Conservation (phyloP, 2,113 vertebrate species). For the Grus americana region DNA sequence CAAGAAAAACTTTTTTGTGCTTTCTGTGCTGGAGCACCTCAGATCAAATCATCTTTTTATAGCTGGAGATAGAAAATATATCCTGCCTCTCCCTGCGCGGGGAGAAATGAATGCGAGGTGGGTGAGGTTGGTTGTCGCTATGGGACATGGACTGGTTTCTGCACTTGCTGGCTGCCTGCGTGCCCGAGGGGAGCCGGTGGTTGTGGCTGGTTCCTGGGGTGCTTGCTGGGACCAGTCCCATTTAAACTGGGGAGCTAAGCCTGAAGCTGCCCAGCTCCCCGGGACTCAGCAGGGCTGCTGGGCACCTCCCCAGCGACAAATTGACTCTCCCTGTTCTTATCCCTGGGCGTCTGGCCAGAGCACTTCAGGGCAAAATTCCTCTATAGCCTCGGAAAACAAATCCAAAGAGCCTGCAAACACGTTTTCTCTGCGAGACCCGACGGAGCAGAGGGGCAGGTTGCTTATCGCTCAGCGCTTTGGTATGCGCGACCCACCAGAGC, state of each 20-base stretch:
- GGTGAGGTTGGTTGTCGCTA: not conserved
- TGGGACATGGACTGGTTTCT: not conserved
- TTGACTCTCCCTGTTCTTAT: not conserved
- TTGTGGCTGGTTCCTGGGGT: not conserved
- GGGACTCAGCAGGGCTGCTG: not conserved
- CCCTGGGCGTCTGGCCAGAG: not conserved
- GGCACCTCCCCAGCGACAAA: not conserved
- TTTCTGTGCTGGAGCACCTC: not conserved
- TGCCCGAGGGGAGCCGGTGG: not conserved
- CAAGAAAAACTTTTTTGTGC: not conserved
- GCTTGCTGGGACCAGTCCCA: not conserved
- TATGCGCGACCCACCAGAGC: not conserved
- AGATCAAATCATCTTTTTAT: not conserved
- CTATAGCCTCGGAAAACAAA: not conserved
- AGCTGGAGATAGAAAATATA: not conserved
- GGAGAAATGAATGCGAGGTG: not conserved
- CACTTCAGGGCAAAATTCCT: not conserved
- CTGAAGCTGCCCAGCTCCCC: not conserved
- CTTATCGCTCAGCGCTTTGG: not conserved
- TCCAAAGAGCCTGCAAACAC: not conserved
- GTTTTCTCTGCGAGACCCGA: not conserved
- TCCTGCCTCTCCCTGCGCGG: not conserved
- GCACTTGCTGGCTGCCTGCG: rapidly evolving
- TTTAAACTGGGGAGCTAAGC: not conserved
- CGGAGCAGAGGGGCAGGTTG: not conserved